phyloP scores from a whole-genome alignment of 2,888 invertebrate genomes.

The Oligia latruncula region DNA sequence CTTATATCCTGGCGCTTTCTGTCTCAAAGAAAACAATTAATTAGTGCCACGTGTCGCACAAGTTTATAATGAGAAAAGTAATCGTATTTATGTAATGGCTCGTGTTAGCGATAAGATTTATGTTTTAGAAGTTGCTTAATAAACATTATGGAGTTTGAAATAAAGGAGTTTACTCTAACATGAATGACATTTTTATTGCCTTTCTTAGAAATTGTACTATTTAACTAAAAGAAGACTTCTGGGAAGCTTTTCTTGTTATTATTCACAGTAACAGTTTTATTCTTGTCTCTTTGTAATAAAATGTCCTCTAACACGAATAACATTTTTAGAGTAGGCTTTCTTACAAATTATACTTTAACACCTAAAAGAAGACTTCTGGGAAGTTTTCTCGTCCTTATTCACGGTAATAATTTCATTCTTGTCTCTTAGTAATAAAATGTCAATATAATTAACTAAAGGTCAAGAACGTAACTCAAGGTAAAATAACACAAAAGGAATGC shows the following conservation, averaged over 20 bases:
- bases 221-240: not conserved
- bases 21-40: conserved; percentile 70
- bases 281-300: not conserved
- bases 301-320: not conserved
- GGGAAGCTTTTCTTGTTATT: not conserved
- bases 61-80: conserved; percentile 52
- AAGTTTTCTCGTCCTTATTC: not conserved
- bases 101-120: conserved; percentile 47
- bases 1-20: conserved; percentile 91
- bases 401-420: not conserved
- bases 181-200: not conserved
- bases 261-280: not conserved
- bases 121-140: conserved; percentile 18
- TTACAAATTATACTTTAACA: not conserved
- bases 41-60: conserved; percentile 54
- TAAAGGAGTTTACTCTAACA: conserved; percentile 11
- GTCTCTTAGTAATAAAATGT: not conserved
- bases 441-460: conserved; percentile 1
- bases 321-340: not conserved
- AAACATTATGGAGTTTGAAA: conserved; percentile 33
- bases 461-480: not conserved
- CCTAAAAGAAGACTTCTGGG: not conserved
- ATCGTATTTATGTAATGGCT: conserved; percentile 53
- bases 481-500: conserved; percentile 71
- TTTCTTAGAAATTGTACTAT: not conserved